Conservation (phyloP, 1,140 invertebrate species). For the Conus betulinus region DNA sequence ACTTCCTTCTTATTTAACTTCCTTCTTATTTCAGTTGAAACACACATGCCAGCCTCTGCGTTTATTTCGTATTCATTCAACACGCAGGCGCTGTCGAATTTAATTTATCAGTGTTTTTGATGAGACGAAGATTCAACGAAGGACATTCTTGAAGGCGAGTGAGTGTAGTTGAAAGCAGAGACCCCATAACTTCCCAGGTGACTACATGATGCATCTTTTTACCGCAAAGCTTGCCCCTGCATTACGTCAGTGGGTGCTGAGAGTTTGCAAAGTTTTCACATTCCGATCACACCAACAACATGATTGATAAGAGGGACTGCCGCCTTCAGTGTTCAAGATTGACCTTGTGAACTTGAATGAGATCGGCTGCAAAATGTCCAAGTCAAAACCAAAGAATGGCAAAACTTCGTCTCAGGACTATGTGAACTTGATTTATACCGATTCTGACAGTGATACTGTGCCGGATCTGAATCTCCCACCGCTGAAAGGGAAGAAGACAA, state of each 20-base stretch:
- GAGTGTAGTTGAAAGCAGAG: no score
- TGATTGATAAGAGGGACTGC: not conserved
- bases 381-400: constrained; percentile 35
- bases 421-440: constrained; percentile 38
- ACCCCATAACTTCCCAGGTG: not conserved
- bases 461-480: constrained; percentile 45
- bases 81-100: no score
- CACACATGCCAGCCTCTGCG: no score
- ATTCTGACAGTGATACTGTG: constrained; percentile 43
- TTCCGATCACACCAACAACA: not conserved
- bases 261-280: not conserved
- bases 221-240: not conserved
- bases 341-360: not conserved
- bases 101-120: no score
- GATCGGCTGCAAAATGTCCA: constrained; percentile 12
- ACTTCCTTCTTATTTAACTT: no score
- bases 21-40: no score
- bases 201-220: not conserved
- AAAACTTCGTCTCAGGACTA: constrained; percentile 43
- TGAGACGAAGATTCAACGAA: no score
- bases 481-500: constrained; percentile 40
- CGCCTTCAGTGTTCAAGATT: not conserved
- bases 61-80: no score
- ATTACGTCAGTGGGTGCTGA: not conserved
- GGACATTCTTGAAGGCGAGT: no score